These are phyloP conservation scores for Odocoileus hemionus DNA, from an alignment of 2,113 vertebrate species.

Conservation along the genomic window DNA sequence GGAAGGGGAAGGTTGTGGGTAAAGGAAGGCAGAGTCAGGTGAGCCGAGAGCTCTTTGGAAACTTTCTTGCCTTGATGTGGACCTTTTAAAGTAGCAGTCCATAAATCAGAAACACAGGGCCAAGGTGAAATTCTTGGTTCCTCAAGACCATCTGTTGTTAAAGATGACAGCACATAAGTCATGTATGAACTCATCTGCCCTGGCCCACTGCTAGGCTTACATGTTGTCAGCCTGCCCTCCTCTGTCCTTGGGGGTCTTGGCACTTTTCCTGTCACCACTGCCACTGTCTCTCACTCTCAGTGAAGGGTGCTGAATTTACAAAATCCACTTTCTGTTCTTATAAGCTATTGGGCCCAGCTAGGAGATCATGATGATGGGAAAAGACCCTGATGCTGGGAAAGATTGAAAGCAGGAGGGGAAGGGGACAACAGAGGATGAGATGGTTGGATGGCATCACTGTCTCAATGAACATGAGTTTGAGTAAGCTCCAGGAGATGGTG, in stretches of 20 bases:
- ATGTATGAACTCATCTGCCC: neutral
- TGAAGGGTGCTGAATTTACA: neutral
- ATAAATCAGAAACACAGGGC: neutral
- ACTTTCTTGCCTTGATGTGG: neutral
- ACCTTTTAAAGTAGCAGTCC: neutral
- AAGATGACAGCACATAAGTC: neutral
- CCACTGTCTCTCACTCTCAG: neutral
- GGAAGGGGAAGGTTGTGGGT: neutral
- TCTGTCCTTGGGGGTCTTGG: neutral
- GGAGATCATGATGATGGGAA: neutral
- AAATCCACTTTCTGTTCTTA: neutral
- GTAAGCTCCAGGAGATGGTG: neutral
- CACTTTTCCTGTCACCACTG: neutral
- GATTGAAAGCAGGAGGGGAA: neutral
- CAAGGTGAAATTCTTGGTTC: neutral
- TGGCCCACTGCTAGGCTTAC: neutral
- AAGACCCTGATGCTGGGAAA: neutral
- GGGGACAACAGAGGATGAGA: neutral
- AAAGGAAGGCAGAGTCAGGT: neutral
- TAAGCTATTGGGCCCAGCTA: neutral
- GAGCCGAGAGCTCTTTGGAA: neutral
- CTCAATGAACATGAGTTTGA: neutral
- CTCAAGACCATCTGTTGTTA: neutral
- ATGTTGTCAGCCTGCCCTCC: neutral
- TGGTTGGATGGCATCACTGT: neutral